phyloP scores from a whole-genome alignment of 2,888 invertebrate genomes.

The Clanis bilineata region DNA sequence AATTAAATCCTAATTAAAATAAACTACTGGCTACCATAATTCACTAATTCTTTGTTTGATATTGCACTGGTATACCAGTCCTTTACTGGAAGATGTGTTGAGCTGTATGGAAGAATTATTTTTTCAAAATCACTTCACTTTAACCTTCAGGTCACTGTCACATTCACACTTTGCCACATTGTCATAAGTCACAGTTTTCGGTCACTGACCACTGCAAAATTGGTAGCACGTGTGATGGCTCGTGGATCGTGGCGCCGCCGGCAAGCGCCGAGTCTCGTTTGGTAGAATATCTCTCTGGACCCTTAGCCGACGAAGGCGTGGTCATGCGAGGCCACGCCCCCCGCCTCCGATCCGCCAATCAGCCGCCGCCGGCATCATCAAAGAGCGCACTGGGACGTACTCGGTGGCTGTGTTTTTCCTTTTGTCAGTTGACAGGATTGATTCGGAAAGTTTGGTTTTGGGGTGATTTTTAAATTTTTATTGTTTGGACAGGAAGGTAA shows the following conservation, averaged over 20 bases:
- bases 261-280: constrained; percentile 78
- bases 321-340: constrained; percentile 60
- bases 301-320: constrained; percentile 71
- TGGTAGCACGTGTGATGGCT: constrained; percentile 54
- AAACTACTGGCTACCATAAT: background rate
- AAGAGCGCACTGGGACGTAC: constrained; percentile 75
- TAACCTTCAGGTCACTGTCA: background rate
- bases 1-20: background rate
- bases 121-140: constrained; percentile 5
- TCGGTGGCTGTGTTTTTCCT: constrained; percentile 71
- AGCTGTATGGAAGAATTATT: background rate
- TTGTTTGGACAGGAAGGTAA: background rate
- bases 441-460: constrained; percentile 3
- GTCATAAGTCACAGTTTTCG: background rate
- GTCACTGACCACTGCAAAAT: constrained; percentile 17
- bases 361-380: constrained; percentile 50
- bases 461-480: constrained; percentile 1
- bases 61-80: constrained; percentile 1
- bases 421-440: constrained; percentile 49
- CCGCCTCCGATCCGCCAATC: constrained; percentile 55
- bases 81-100: background rate
- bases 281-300: constrained; percentile 57
- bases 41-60: constrained; percentile 8
- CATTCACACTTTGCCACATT: background rate
- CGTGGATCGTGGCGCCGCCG: constrained; percentile 72